phyloP scores from a whole-genome alignment of 2,113 vertebrate species.

The Protobothrops mucrosquamatus region DNA sequence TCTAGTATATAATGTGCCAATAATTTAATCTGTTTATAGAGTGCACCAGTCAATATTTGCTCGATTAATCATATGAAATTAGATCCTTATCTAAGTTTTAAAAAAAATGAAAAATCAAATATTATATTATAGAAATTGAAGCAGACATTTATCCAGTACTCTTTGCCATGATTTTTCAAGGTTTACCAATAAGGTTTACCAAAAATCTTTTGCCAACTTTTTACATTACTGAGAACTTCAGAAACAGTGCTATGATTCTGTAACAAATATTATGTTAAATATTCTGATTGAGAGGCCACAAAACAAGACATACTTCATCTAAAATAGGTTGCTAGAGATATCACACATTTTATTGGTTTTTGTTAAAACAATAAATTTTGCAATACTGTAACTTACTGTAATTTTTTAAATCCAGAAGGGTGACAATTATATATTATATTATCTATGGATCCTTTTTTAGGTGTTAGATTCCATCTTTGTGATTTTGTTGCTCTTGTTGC shows the following conservation, averaged over 20 bases:
- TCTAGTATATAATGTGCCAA: background rate
- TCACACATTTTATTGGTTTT: background rate
- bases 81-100: background rate
- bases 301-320: background rate
- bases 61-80: accelerated
- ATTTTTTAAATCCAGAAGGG: background rate
- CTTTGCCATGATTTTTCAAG: background rate
- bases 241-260: accelerated
- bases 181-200: background rate
- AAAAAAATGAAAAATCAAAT: background rate
- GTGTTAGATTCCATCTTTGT: background rate
- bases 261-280: slow-evolving; percentile 17
- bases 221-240: background rate
- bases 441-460: background rate
- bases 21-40: background rate
- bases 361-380: background rate
- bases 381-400: background rate
- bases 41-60: background rate
- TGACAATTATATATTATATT: background rate
- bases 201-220: background rate
- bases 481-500: background rate
- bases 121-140: background rate
- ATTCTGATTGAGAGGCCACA: background rate
- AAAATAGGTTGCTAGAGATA: background rate
- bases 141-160: background rate